A percentile compares a stretch with the other conserved stretches of the same genome.
Conservation (phyloP, 2,797 vertebrate genomes). For the Aulostomus chinensis region DNA sequence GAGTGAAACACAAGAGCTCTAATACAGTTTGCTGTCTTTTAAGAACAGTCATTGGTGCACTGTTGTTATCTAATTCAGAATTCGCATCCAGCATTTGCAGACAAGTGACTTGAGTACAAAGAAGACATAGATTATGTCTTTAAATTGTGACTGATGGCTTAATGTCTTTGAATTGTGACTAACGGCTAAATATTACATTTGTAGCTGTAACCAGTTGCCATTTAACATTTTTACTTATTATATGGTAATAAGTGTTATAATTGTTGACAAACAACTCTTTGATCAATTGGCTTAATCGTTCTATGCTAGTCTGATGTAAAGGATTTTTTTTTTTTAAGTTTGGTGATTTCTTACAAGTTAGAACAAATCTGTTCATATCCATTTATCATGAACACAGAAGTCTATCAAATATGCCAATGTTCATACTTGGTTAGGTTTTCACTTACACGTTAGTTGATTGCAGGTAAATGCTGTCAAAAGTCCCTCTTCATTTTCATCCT, state of each 20-base stretch:
- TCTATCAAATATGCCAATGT: neutral
- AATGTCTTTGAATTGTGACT: too few relatives aligned
- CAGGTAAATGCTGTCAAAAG: slow-evolving; percentile 52
- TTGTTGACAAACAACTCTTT: neutral
- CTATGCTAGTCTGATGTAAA: neutral
- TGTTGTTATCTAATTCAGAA: too few relatives aligned
- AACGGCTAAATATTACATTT: too few relatives aligned
- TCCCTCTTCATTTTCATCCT: slow-evolving; percentile 40
- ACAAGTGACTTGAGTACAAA: too few relatives aligned
- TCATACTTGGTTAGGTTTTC: neutral
- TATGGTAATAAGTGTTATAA: too few relatives aligned
- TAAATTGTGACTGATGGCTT: too few relatives aligned
- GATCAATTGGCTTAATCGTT: neutral
- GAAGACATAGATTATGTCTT: too few relatives aligned
- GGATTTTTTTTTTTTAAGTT: neutral
- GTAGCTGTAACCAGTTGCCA: neutral
- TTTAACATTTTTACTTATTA: neutral
- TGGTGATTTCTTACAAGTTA: too few relatives aligned
- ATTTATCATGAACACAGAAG: neutral
- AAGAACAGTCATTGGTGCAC: too few relatives aligned
- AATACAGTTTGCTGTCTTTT: too few relatives aligned
- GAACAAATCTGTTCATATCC: neutral
- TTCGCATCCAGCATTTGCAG: too few relatives aligned
- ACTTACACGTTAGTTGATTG: slow-evolving; percentile 32
- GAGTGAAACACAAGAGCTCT: too few relatives aligned